Conservation (phyloP, 2,113 vertebrate genomes). For the Ptyas mucosa region DNA sequence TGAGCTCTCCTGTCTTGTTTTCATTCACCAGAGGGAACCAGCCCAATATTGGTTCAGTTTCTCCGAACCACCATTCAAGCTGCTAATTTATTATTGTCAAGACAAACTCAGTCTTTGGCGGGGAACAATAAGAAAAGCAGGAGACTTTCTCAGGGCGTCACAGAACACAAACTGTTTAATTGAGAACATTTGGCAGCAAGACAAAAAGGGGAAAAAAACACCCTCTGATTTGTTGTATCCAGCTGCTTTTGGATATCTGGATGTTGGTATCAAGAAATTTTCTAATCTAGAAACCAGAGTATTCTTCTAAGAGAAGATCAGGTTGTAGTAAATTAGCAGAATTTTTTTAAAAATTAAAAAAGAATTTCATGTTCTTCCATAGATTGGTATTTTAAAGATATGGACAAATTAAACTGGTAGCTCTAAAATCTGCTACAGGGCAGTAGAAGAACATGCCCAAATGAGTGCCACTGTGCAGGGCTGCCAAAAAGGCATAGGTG, state of each 20-base stretch:
- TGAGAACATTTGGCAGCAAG: not conserved
- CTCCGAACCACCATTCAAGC: not conserved
- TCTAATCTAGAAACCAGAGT: not conserved
- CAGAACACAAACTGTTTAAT: not conserved
- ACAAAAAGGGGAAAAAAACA: not conserved
- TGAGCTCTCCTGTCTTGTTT: not conserved
- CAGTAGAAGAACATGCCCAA: not conserved
- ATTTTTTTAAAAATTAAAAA: not conserved
- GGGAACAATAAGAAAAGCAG: not conserved
- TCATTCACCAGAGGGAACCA: not conserved
- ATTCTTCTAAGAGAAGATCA: not conserved
- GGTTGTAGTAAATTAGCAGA: not conserved
- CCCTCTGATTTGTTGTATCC: not conserved
- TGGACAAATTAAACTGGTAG: not conserved
- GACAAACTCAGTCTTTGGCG: not conserved
- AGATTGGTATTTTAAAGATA: not conserved
- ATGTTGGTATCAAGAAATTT: not conserved
- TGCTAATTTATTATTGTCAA: not conserved
- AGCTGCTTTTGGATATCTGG: not conserved
- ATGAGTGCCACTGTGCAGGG: not conserved
- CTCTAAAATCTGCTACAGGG: not conserved
- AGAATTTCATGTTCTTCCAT: not conserved
- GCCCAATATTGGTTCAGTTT: not conserved
- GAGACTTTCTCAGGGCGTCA: not conserved
- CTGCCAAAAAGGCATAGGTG: not conserved